Evolutionary conservation across 1,140 invertebrate species (phyloP).

Genomic region (Bradysia coprophila): DNA sequence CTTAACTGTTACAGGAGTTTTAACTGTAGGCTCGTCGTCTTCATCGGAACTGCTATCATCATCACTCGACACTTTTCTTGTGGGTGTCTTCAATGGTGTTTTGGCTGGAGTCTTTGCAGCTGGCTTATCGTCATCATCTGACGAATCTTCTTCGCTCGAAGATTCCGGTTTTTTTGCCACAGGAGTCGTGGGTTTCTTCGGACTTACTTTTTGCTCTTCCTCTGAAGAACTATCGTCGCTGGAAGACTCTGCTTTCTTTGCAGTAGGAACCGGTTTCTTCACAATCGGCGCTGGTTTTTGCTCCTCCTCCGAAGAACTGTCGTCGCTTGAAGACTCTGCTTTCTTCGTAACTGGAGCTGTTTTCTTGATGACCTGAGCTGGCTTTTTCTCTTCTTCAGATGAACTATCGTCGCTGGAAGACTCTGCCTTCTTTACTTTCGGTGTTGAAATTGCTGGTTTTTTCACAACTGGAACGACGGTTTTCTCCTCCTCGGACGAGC

Average conservation of each 20-base stretch:
- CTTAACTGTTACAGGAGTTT: conserved; percentile 9
- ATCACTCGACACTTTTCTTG: conserved; percentile 5
- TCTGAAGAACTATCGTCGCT: conserved; percentile 20
- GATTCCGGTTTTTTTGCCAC: conserved; percentile 22
- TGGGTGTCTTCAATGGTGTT: conserved; percentile 5
- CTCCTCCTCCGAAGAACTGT: conserved; percentile 7
- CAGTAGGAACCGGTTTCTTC: conserved; percentile 6
- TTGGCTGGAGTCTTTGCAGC: conserved; percentile 6
- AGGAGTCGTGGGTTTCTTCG: conserved; percentile 5
- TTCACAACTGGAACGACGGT: background rate
- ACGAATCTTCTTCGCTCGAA: conserved; percentile 21
- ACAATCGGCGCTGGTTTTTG: conserved; percentile 3
- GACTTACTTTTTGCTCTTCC: conserved; percentile 8
- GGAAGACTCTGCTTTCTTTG: conserved; percentile 11
- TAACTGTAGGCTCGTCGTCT: conserved; percentile 7
- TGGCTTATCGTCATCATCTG: conserved; percentile 11
- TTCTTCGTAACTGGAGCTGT: conserved; percentile 4
- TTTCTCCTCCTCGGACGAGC: conserved; percentile 14
- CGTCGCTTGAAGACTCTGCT: conserved; percentile 5
- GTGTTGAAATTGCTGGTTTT: background rate
- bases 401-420: background rate
- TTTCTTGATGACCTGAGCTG: conserved; percentile 1
- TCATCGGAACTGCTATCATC: conserved; percentile 2
- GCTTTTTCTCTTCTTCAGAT: background rate
- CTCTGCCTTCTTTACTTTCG: background rate